Percentiles rank a stretch among this genome's conserved stretches.
phyloP scores from a whole-genome alignment of 2,888 invertebrate species.

The Arrhopalites spinosus region DNA sequence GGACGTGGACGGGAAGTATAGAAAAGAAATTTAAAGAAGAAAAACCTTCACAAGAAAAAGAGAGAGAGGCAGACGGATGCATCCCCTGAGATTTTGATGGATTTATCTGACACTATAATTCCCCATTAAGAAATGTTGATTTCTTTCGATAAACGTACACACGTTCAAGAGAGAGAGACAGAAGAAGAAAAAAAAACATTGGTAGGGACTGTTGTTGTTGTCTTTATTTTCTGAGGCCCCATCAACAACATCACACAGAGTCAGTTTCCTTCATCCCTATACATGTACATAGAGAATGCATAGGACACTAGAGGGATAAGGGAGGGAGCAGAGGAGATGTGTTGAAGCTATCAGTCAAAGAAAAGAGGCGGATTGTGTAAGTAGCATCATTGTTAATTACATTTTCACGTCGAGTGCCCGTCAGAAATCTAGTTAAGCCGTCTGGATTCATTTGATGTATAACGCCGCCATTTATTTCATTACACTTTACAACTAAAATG shows the following conservation, averaged over 20 bases:
- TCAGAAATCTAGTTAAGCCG: constrained; percentile 31
- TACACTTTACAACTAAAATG: not conserved
- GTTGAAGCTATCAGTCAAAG: no score
- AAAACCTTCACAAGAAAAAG: not conserved
- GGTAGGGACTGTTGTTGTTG: no score
- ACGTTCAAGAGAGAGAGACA: no score
- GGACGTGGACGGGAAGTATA: not conserved
- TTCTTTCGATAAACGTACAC: constrained; percentile 46
- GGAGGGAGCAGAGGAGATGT: not conserved
- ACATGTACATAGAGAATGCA: no score
- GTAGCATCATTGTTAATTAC: constrained; percentile 24
- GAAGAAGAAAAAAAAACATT: not conserved
- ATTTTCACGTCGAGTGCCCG: constrained; percentile 29
- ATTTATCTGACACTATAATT: constrained; percentile 44
- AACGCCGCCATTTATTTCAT: constrained; percentile 23
- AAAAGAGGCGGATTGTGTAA: not conserved
- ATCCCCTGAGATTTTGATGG: constrained; percentile 45
- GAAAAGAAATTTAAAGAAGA: not conserved
- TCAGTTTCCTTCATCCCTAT: no score
- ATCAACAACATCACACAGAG: not conserved
- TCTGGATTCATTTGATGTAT: constrained; percentile 23
- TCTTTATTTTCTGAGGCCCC: no score
- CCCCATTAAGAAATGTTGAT: constrained; percentile 47
- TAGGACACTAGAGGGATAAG: no score
- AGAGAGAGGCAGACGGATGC: constrained; percentile 35